Evolutionary conservation across 2,888 invertebrate species (phyloP).

Genomic region (Andrena bucephala): DNA sequence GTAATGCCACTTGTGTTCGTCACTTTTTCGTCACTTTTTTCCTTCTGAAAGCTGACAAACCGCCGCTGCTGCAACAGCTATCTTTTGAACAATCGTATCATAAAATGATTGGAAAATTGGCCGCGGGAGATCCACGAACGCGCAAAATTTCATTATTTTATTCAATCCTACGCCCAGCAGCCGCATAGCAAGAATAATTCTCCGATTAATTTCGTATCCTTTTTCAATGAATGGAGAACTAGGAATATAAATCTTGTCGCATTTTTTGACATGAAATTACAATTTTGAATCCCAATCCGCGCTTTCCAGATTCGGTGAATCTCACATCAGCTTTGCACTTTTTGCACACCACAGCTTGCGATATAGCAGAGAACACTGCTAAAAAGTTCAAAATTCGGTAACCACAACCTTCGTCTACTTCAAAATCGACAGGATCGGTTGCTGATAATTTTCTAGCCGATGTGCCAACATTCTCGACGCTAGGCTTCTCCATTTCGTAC

Average conservation of each 20-base stretch:
- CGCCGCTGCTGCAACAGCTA: no score
- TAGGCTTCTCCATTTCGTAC: no score
- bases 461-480: no score
- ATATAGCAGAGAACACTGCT: not conserved
- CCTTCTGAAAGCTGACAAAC: no score
- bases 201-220: constrained; percentile 60
- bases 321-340: not conserved
- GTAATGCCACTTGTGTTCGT: no score
- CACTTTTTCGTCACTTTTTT: no score
- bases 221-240: constrained; percentile 16
- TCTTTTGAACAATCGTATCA: constrained; percentile 48
- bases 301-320: not conserved
- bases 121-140: constrained; percentile 44
- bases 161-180: constrained; percentile 47
- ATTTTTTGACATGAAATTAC: not conserved
- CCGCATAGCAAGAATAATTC: constrained; percentile 36
- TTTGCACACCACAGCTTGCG: not conserved
- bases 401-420: no score
- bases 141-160: constrained; percentile 61
- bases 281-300: constrained; percentile 1
- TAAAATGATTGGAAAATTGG: constrained; percentile 42
- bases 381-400: no score
- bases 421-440: no score
- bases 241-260: not conserved
- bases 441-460: no score